Evolutionary conservation across 2,888 invertebrate genomes (phyloP).

Genomic region (Troides aeacus): DNA sequence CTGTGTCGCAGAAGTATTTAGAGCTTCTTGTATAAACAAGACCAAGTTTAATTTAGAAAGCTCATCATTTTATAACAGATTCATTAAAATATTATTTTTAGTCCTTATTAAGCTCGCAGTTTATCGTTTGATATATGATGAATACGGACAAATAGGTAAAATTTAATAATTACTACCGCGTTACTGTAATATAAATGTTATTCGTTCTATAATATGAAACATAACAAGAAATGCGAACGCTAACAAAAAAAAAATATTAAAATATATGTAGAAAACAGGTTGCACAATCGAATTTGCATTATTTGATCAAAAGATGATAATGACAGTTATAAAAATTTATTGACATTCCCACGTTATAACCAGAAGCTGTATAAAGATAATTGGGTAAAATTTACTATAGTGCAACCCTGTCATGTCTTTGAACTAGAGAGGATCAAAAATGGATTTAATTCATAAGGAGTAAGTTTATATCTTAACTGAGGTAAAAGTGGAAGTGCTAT

Average conservation of each 20-base stretch:
- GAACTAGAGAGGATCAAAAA: too few relatives aligned
- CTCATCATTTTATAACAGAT: too few relatives aligned
- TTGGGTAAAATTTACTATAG: neutral
- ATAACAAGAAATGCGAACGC: neutral
- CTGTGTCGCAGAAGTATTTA: too few relatives aligned
- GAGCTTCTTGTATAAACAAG: too few relatives aligned
- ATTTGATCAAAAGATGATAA: neutral
- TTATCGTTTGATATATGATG: too few relatives aligned
- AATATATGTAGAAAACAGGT: slow-evolving; percentile 1
- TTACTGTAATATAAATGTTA: neutral
- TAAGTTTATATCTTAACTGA: too few relatives aligned
- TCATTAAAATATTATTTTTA: too few relatives aligned
- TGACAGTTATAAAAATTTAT: slow-evolving; percentile 13
- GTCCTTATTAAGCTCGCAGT: too few relatives aligned
- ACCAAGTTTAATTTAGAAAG: too few relatives aligned
- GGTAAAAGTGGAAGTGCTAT: too few relatives aligned
- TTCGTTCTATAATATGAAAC: neutral
- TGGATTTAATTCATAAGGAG: too few relatives aligned
- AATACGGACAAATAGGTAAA: too few relatives aligned
- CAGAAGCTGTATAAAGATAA: neutral
- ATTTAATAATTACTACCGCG: neutral
- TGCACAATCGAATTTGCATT: slow-evolving; percentile 4
- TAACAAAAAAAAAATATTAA: neutral
- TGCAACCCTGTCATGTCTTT: neutral
- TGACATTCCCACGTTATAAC: slow-evolving; percentile 26